Base-by-base conservation (phyloP, 2,113 vertebrate species). In the Psophia crepitans region DNA sequence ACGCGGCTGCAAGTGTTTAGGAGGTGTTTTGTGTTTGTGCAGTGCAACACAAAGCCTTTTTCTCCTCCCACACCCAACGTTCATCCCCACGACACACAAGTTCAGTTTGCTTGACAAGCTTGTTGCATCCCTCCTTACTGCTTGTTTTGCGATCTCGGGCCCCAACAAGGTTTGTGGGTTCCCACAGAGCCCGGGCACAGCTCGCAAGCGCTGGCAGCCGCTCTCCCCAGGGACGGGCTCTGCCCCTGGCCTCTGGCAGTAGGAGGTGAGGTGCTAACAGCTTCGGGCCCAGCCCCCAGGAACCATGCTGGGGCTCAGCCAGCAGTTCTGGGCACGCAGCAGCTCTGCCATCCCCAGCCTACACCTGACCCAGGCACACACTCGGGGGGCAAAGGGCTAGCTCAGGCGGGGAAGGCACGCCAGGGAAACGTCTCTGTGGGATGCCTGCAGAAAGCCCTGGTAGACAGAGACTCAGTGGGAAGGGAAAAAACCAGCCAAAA, bases 381-480 rank as follows among this genome's bases (percentile, higher is more conserved):
- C 7, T n/a, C 14, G 28, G 43, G 30, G 63, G 35, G 12, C 83
- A 90, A 78, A 94, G 49, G 33, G 41, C 70, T 41, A 35, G 43
- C 32, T 43, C 35, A 23, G 65, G 24, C 74, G 77, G 39, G 18
- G 56, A 84, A 79, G 39, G 30, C 33, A 35, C 4, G 22, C 27
- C 76, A 90, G 69, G 8, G 7, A 89, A 81, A 32, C 3, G 22
- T 41, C 90, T 53, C 56, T 48, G 3, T 3, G 4, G 33, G 64
- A 80, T 75, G 88, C 53, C 61, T 28, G 49, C 6, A 17, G 19
- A 81, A 89, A 74, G 41, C 43, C 61, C 28, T 69, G 39, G 43
- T 84, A 90, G 90, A 87, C 90, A 82, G 53, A 95, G 53, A 84
- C 76, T 6, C 89, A 79, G 77, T 8, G 44, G 86, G 94, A 91